These are phyloP conservation scores for Pristionchus exspectatus DNA, from an alignment of 2,888 invertebrate species.

Conservation along the genomic window DNA sequence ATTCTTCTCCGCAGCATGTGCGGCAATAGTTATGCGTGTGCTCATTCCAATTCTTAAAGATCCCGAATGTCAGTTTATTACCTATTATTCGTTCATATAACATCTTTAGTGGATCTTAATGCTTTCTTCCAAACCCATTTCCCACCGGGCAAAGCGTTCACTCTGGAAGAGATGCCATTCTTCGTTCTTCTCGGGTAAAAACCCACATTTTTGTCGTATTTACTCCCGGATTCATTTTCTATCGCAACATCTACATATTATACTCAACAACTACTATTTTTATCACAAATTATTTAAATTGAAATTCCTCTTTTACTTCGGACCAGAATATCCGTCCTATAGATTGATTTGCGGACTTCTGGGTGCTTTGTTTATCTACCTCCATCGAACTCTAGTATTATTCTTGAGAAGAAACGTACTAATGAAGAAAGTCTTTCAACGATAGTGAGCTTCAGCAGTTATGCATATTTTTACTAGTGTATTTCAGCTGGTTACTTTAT, in stretches of 20 bases:
- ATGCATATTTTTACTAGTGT: too few relatives aligned
- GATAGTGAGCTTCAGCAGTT: conserved; percentile 66
- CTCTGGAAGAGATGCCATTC: conserved; percentile 43
- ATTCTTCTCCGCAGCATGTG: conserved; percentile 55
- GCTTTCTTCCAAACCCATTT: conserved; percentile 55
- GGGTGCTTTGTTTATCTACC: conserved; percentile 72
- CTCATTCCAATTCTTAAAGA: conserved; percentile 48
- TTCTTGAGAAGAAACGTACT: conserved; percentile 72
- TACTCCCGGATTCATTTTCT: too few relatives aligned
- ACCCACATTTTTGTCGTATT: not conserved
- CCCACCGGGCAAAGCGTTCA: conserved; percentile 53
- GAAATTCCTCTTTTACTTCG: not conserved
- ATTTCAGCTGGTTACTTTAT: conserved; percentile 91
- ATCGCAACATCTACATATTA: not conserved
- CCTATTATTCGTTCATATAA: not conserved
- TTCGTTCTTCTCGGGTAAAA: conserved; percentile 50
- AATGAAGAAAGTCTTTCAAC: conserved; percentile 73
- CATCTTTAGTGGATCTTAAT: conserved; percentile 47
- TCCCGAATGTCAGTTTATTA: conserved; percentile 45
- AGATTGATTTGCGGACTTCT: conserved; percentile 73
- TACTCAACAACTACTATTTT: too few relatives aligned
- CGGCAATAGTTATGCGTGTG: conserved; percentile 39
- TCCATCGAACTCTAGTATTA: conserved; percentile 74
- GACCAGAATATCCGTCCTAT: conserved; percentile 46
- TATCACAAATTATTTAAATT: too few relatives aligned